Base-by-base conservation (phyloP, 2,888 invertebrate species). In the Criorhina ranunculi region DNA sequence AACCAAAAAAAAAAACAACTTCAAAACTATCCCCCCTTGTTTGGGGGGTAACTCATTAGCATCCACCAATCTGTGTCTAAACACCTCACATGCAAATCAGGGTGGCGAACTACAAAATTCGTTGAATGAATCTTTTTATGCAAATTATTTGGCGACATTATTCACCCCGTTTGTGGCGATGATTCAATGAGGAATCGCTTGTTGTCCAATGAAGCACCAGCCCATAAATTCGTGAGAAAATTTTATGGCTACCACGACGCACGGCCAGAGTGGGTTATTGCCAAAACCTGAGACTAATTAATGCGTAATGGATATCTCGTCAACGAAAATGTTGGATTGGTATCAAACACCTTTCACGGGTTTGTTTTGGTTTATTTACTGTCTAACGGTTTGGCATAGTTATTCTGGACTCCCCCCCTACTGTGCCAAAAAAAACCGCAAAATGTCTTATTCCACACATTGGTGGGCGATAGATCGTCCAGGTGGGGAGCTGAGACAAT, bases 201-300 rank as follows among this genome's bases (percentile, higher is more conserved):
- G 24, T 4, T 31, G 42, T 29, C 42, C 19, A 57, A 19, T 57
- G 11, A 12, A 29, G 5, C 15, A 42, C 7, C 17, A 37, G 40
- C 15, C 29, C 53, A 67, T 55, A 67, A n/a, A 67, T 67, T 67
- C 67, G 67, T 67, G 67, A 42, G 67, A 67, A 67, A 53, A 67
- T 67, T 67, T 42, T 6, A 29, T 40, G 29, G 29, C 51, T 12
- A 9, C 15, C 17, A 24, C n/a, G n/a, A 29, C 5, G 15, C 15
- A 66, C 29, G 17, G 12, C 3, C 15, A 5, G 59, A 12, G 40
- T 29, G 24, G n/a, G 51, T 66, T 66, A 60, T 60, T 46, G 49
- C 59, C 72, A 37, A 72, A 40, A 49, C 1, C 44, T 15, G 7
- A 24, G 66, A 59, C 60, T 53, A 73, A 79, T 79, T 73, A 73